Conservation (phyloP, 1,140 invertebrate species). For the Lutraria rhynchaena region DNA sequence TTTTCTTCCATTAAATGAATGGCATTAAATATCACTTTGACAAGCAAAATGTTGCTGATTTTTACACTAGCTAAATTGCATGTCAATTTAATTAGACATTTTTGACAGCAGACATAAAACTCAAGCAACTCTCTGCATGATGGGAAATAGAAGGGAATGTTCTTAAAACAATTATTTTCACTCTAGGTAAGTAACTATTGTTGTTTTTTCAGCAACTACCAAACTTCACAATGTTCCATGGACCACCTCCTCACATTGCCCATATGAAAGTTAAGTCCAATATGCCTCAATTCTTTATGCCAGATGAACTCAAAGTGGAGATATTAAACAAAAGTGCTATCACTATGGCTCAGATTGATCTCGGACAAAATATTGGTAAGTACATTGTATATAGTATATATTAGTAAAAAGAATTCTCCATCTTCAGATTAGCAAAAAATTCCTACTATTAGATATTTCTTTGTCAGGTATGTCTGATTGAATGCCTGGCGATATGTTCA, state of each 20-base stretch:
- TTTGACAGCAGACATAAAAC: too few species aligned
- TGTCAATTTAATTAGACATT: too few species aligned
- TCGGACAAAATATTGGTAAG: slow-evolving; percentile 85
- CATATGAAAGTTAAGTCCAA: slow-evolving; percentile 82
- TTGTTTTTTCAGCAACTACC: slow-evolving; percentile 75
- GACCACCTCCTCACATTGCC: slow-evolving; percentile 86
- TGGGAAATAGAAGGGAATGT: too few species aligned
- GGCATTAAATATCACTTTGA: too few species aligned
- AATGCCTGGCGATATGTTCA: too few species aligned
- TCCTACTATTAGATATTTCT: background rate
- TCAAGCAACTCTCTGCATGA: too few species aligned
- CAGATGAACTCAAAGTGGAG: slow-evolving; percentile 89
- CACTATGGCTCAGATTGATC: slow-evolving; percentile 87
- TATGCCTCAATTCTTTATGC: slow-evolving; percentile 87
- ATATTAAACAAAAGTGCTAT: slow-evolving; percentile 90
- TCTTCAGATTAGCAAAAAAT: background rate
- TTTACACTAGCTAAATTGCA: too few species aligned
- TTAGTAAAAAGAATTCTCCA: background rate
- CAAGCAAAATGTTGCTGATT: too few species aligned
- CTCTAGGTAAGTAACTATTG: too few species aligned
- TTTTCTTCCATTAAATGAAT: too few species aligned
- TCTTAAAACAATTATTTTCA: too few species aligned
- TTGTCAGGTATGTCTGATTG: background rate
- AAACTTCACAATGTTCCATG: slow-evolving; percentile 86
- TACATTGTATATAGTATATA: slow-evolving; percentile 11